Conservation (phyloP, 2,797 vertebrate genomes). For the Lutra lutra region DNA sequence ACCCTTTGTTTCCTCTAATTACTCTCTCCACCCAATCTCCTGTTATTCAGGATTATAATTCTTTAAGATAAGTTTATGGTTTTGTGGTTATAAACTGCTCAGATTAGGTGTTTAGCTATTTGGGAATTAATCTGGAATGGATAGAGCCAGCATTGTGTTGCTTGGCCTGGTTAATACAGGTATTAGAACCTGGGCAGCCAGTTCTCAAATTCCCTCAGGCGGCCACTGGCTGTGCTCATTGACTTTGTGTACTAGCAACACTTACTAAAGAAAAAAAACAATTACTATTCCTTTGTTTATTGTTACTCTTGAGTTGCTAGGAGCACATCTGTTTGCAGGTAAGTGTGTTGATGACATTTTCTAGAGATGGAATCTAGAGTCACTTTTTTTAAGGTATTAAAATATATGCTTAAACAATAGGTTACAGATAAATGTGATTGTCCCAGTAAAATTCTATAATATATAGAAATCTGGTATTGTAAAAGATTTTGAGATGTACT, state of each 20-base stretch:
- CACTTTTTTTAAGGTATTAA: neutral
- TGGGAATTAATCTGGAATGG: neutral
- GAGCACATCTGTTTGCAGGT: conserved; percentile 11
- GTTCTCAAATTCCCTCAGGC: conserved; percentile 28
- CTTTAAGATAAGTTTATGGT: neutral
- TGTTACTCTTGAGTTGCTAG: conserved; percentile 48
- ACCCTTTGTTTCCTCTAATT: neutral
- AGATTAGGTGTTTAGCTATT: neutral
- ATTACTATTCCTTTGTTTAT: conserved; percentile 31
- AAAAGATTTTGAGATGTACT: neutral
- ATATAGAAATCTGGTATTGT: neutral
- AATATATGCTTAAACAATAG: neutral
- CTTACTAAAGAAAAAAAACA: conserved; percentile 15
- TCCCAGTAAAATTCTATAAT: neutral
- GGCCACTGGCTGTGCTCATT: neutral
- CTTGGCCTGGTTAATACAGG: neutral
- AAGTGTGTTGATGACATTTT: neutral
- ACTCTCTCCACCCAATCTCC: neutral
- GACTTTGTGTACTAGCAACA: conserved; percentile 50
- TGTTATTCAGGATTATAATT: neutral
- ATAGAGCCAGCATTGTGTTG: neutral
- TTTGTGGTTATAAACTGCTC: neutral
- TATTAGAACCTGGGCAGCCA: neutral
- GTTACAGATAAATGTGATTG: neutral
- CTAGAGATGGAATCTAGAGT: neutral